A percentile compares a stretch with the other conserved stretches of the same genome.
phyloP scores from a whole-genome alignment of 1,140 invertebrate genomes.

The Elymnias hypermnestra region DNA sequence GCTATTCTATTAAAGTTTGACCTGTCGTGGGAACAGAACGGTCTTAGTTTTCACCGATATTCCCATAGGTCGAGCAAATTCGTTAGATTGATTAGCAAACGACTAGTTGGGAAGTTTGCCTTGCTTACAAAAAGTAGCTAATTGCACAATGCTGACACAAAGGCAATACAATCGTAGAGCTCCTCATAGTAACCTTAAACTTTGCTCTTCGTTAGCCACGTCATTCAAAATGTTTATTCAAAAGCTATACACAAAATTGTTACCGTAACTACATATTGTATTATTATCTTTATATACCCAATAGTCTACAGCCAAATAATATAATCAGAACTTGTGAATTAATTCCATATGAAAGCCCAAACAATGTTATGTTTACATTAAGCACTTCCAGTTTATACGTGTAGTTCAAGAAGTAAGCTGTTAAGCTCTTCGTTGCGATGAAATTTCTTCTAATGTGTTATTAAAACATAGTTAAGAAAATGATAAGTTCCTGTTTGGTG shows the following conservation, averaged over 20 bases:
- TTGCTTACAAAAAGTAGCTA: background rate
- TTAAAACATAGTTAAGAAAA: constrained; percentile 22
- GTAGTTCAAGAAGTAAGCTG: constrained; percentile 7
- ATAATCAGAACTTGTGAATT: background rate
- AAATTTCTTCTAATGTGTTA: constrained; percentile 22
- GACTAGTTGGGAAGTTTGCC: background rate
- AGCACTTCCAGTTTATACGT: background rate
- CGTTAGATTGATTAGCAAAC: constrained; percentile 7
- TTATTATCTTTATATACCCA: too few species aligned
- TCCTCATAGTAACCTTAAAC: constrained; percentile 8
- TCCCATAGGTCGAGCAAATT: constrained; percentile 1
- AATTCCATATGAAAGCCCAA: too few species aligned
- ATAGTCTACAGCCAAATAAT: background rate
- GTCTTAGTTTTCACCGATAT: background rate
- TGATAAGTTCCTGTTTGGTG: constrained; percentile 31
- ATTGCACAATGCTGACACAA: background rate
- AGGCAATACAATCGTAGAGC: background rate
- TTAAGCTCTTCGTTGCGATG: constrained; percentile 8
- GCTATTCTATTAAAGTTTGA: constrained; percentile 19
- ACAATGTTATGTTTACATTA: background rate
- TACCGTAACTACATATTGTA: background rate
- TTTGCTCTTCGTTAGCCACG: constrained; percentile 10
- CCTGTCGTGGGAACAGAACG: constrained; percentile 18
- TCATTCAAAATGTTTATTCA: constrained; percentile 6
- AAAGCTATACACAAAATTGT: background rate